Evolutionary conservation across 2,888 invertebrate genomes (phyloP), one percentile per base, ranked within the genome.

Genomic region (Taenaris catops): DNA sequence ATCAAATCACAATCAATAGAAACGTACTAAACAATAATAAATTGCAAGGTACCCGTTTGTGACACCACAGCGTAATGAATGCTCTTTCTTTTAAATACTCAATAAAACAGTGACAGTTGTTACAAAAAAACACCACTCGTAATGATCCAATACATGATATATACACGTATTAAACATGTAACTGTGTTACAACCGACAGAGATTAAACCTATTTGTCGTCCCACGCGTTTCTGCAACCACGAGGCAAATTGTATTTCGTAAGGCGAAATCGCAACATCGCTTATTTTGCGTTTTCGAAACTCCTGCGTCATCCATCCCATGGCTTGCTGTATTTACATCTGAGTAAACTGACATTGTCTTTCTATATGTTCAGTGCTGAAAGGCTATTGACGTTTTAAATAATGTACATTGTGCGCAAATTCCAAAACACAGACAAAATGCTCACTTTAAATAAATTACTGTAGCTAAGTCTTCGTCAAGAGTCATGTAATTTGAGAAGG

Each of bases 271-370:
- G 83, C 86, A 83, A 80, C 79, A 69, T 79, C 69, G 78, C 71
- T 78, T 79, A 83, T 79, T 84, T 81, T 64, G 64, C 78, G 76
- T 86, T 86, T 78, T 86, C 84, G 86, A 83, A 83, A 86, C 66
- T 66, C 63, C 79, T 74, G 71, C 79, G 81, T 81, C 83, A 81
- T 72, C 72, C 69, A 63, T 73, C 74, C 70, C 70, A 63, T 55
- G 57, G 58, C 62, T 63, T 68, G 42, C 60, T 55, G 63, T 67
- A 64, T 66, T 69, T 61, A 58, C 59, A 52, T 44, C 41, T 39
- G 34, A 44, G 37, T 25, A 26, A 39, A 37, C 37, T 35, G 31
- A 24, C 20, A 39, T 42, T 39, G 39, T 35, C 24, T 32, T 25
- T 32, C 32, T 8, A 25, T 32, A 18, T 17, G 7, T 12, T 4